phyloP scores from a whole-genome alignment of 2,797 vertebrate genomes.

The Brachyalestes nurse region DNA sequence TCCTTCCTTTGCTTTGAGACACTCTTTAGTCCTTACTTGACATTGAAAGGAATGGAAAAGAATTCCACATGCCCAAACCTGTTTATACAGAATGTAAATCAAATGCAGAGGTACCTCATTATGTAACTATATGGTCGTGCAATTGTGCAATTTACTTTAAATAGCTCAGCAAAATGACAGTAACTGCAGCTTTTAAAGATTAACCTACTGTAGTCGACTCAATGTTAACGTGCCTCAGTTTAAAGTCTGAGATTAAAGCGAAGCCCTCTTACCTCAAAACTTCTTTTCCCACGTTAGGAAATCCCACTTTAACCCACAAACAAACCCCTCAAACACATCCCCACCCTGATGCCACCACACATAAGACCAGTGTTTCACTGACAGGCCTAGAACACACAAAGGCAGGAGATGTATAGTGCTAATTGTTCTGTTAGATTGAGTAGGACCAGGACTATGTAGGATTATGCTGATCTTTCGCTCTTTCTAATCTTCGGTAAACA shows the following conservation, averaged over 20 bases:
- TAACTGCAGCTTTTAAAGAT: not conserved
- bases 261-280: constrained; percentile 1
- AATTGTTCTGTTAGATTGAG: constrained; percentile 41
- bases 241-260: not conserved
- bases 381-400: constrained; percentile 6
- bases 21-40: too few relatives aligned
- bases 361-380: not conserved
- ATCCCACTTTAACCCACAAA: too few relatives aligned
- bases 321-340: not conserved
- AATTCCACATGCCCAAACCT: too few relatives aligned
- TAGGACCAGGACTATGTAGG: constrained; percentile 1
- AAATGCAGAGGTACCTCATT: too few relatives aligned
- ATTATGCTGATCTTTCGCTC: constrained; percentile 48
- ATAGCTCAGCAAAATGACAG: not conserved
- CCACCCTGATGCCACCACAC: not conserved
- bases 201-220: not conserved
- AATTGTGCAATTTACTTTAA: too few relatives aligned
- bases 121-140: too few relatives aligned
- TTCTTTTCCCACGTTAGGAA: constrained; percentile 11
- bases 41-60: too few relatives aligned
- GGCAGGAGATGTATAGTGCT: constrained; percentile 19
- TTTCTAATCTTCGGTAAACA: constrained; percentile 53
- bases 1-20: too few relatives aligned
- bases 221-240: not conserved
- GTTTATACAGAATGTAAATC: too few relatives aligned